These are phyloP conservation scores for Malurus alboscapulatus DNA, from an alignment of 2,113 vertebrate genomes.

Conservation along the genomic window DNA sequence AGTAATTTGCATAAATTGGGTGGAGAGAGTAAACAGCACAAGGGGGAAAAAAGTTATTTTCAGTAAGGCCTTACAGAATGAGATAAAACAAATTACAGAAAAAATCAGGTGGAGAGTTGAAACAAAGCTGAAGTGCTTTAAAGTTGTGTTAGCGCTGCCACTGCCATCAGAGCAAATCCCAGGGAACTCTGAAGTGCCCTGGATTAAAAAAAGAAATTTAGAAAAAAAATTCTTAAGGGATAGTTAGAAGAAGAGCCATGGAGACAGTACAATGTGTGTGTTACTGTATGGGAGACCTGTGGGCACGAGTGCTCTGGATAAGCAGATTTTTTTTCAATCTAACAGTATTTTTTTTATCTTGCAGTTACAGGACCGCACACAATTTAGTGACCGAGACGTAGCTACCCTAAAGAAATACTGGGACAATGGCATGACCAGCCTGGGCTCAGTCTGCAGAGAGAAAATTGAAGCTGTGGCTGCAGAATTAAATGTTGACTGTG, in stretches of 20 bases:
- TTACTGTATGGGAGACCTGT: background rate
- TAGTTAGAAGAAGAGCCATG: background rate
- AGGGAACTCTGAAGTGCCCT: background rate
- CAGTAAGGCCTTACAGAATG: background rate
- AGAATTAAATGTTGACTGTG: constrained; percentile 94
- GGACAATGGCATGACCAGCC: constrained; percentile 98
- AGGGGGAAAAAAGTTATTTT: constrained; percentile 2
- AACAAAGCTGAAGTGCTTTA: constrained; percentile 18
- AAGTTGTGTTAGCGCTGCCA: background rate
- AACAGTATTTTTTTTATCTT: constrained; percentile 56
- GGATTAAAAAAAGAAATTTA: background rate
- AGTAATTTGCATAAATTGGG: constrained; percentile 48
- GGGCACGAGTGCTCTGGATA: background rate
- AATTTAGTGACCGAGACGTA: constrained; percentile 94
- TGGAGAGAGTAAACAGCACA: constrained; percentile 50
- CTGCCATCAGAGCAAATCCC: constrained; percentile 1
- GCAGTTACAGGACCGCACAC: constrained; percentile 96
- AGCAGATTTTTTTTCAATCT: background rate
- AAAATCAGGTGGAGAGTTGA: constrained; percentile 20
- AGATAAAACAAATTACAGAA: constrained; percentile 17
- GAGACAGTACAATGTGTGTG: background rate
- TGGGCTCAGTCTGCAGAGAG: constrained; percentile 96
- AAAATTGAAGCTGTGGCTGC: constrained; percentile 94
- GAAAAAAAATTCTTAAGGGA: background rate
- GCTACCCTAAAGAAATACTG: constrained; percentile 94